A percentile compares a stretch with the other conserved stretches of the same genome.
Evolutionary conservation across 2,797 vertebrate genomes (phyloP).

Genomic region (Tadarida brasiliensis): DNA sequence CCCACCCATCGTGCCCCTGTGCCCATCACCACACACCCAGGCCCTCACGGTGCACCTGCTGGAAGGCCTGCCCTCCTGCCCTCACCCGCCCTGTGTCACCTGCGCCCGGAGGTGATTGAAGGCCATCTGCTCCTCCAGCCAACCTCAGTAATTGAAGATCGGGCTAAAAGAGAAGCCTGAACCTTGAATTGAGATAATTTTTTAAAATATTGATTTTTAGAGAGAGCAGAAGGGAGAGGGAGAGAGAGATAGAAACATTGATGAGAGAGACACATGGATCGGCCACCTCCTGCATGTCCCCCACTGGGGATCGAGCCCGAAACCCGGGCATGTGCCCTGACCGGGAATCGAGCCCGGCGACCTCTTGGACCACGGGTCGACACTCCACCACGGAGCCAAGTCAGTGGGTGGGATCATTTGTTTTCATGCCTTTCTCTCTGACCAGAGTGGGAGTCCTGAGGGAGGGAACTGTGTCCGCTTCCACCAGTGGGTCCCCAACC

Average conservation of each 20-base stretch:
- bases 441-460: rapidly evolving
- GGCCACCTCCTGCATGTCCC: no score
- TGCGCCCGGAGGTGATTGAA: neutral
- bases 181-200: neutral
- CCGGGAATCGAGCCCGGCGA: no score
- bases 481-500: neutral
- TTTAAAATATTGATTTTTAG: no score
- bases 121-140: neutral
- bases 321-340: no score
- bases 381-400: no score
- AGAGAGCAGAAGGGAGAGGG: no score
- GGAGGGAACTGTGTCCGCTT: rapidly evolving
- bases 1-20: neutral
- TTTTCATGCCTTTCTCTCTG: neutral
- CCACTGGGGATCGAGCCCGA: no score
- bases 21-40: rapidly evolving
- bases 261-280: no score
- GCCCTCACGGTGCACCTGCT: rapidly evolving
- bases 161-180: neutral
- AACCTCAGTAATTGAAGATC: rapidly evolving
- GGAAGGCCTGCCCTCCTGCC: rapidly evolving
- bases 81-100: rapidly evolving
- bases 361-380: no score
- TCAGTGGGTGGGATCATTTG: no score
- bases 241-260: no score